These are phyloP conservation scores for Euzetes globulus DNA, from an alignment of 2,888 invertebrate genomes.

Conservation along the genomic window DNA sequence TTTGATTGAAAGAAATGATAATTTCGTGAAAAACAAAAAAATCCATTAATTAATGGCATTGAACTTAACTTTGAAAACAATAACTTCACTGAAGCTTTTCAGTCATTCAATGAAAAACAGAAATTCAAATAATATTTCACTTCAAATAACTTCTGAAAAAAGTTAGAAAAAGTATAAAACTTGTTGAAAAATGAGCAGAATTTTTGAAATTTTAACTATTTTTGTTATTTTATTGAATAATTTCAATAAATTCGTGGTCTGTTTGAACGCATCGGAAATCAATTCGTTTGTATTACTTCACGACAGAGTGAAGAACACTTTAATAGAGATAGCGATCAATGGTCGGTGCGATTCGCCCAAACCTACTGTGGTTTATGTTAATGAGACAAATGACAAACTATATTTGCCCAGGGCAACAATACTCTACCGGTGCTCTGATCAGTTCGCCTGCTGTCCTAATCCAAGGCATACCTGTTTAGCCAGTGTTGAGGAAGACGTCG, in stretches of 20 bases:
- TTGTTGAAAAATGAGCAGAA: not conserved
- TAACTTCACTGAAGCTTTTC: not conserved
- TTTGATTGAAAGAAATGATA: not conserved
- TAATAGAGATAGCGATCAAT: constrained; percentile 49
- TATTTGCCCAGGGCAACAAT: constrained; percentile 79
- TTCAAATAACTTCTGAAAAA: not conserved
- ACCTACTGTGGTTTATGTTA: constrained; percentile 61
- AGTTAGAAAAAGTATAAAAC: not conserved
- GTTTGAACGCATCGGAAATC: not conserved
- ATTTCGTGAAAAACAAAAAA: not conserved
- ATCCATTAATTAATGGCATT: constrained; percentile 5
- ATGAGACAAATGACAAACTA: constrained; percentile 57
- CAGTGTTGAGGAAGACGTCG: constrained; percentile 37
- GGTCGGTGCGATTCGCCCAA: constrained; percentile 63
- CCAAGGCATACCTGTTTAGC: constrained; percentile 68
- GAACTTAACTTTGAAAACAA: not conserved
- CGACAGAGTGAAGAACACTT: constrained; percentile 4
- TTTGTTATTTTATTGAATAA: not conserved
- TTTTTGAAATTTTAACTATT: not conserved
- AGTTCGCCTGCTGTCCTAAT: constrained; percentile 74
- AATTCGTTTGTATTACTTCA: constrained; percentile 13
- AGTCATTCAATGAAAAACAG: not conserved
- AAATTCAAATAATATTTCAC: not conserved
- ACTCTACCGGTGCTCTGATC: constrained; percentile 75
- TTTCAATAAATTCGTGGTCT: too few relatives aligned